phyloP scores from a whole-genome alignment of 2,888 invertebrate genomes.

The Hanleya hanleyi region DNA sequence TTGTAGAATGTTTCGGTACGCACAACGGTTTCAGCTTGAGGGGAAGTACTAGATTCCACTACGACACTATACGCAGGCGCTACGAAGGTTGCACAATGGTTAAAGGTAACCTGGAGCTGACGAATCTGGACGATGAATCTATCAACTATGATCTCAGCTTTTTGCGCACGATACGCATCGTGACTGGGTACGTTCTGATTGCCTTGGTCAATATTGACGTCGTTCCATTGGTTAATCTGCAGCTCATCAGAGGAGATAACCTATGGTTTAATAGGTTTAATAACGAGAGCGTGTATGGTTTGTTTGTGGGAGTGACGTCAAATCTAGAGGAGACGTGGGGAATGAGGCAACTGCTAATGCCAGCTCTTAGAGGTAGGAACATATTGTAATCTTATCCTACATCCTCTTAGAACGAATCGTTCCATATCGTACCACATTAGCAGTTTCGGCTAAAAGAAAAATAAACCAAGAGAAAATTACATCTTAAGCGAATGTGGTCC shows the following conservation, averaged over 20 bases:
- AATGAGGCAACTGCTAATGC: constrained; percentile 59
- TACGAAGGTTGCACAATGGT: constrained; percentile 99
- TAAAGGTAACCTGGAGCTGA: constrained; percentile 97
- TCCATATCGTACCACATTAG: no score
- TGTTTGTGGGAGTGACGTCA: constrained; percentile 71
- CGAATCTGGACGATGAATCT: constrained; percentile 81
- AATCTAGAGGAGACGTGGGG: constrained; percentile 79
- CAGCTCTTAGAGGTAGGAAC: constrained; percentile 60
- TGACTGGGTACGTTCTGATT: constrained; percentile 96
- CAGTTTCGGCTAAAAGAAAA: no score
- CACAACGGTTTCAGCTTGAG: constrained; percentile 56
- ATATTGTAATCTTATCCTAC: no score
- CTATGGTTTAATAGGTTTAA: constrained; percentile 93
- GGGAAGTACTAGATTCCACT: constrained; percentile 54
- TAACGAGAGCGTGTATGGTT: constrained; percentile 54
- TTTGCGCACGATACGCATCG: constrained; percentile 91
- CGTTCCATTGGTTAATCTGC: constrained; percentile 89
- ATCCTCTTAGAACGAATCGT: no score
- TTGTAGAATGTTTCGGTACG: constrained; percentile 58
- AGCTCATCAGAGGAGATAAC: constrained; percentile 94
- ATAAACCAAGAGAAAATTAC: no score
- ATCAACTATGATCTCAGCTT: constrained; percentile 91
- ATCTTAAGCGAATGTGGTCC: no score
- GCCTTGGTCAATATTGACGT: constrained; percentile 83
- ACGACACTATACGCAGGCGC: constrained; percentile 73